A percentile compares a stretch with the other conserved stretches of the same genome.
Conservation (phyloP, 2,888 invertebrate genomes). For the Eupithecia subumbrata region DNA sequence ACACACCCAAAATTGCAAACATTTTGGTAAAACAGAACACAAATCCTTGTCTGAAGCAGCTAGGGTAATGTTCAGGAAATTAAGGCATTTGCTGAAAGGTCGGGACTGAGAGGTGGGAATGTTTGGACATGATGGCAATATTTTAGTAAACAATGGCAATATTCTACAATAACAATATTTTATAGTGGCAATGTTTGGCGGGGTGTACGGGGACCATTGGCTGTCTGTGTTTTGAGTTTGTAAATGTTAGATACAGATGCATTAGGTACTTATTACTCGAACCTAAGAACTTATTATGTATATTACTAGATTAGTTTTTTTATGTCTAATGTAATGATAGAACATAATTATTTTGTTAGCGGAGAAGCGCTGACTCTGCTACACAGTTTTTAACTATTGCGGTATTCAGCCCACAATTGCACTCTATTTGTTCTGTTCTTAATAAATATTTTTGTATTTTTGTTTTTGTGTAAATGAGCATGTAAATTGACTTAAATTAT, state of each 20-base stretch:
- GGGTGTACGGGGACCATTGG: not conserved
- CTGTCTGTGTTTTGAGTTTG: not conserved
- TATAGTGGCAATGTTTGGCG: not conserved
- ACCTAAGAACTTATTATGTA: not conserved
- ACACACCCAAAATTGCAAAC: constrained; percentile 27
- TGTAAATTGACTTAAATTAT: not conserved
- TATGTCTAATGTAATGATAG: too few species aligned
- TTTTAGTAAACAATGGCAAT: not conserved
- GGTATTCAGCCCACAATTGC: too few species aligned
- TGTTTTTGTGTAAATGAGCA: too few species aligned
- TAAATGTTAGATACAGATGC: not conserved
- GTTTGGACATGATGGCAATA: constrained; percentile 31
- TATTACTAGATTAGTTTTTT: too few species aligned
- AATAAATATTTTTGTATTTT: too few species aligned
- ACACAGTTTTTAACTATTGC: too few species aligned
- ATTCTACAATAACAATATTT: not conserved
- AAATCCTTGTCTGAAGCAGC: constrained; percentile 56
- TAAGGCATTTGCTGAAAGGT: constrained; percentile 64
- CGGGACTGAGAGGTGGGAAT: constrained; percentile 38
- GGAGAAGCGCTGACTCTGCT: too few species aligned
- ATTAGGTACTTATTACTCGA: not conserved
- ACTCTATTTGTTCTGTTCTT: too few species aligned
- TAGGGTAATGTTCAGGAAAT: constrained; percentile 65
- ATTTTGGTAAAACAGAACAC: constrained; percentile 48
- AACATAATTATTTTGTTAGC: not conserved